Evolutionary conservation across 2,113 vertebrate genomes (phyloP), one percentile per base, ranked within the genome.

Genomic region (Hippopotamus amphibius): DNA sequence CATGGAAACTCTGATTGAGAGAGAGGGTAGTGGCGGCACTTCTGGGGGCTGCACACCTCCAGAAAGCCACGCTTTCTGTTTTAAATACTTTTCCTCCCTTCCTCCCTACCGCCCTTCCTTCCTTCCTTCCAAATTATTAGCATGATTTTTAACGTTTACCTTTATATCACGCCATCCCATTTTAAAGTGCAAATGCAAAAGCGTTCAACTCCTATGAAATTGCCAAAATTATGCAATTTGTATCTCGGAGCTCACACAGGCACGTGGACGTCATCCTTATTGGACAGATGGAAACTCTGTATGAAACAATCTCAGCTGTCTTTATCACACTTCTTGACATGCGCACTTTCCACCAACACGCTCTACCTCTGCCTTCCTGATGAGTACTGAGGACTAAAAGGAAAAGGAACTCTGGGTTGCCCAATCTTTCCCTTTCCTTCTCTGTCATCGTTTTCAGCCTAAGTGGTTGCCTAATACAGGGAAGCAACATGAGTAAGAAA

Each of bases 11-110:
- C 43, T 5, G 21, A 26, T 7, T 0, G 5, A 28, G 80, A 50
- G 22, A 57, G 37, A 50, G 3, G 6, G 19, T 41, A 13, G 6
- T 2, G 6, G 53, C 16, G n/a, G 86, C 24, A 8, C 50, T 71
- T 72, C 13, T 0, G 14, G 79, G 53, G 21, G 14, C 14, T 28
- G 41, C 13, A 1, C 0, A 0, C 43, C 50, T 6, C 16, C 14
- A 61, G 83, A 26, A 79, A 24, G 12, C 48, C 22, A 22, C 1
- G 2, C 59, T 50, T 69, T 10, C 7, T 41, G 11, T 55, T 63
- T 43, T 57, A 24, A 91, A 59, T 43, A 33, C 13, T 28, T 37
- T 87, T 26, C 17, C 15, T 9, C 4, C 2, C 14, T 21, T 22
- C 7, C 11, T 77, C 17, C 48, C 11, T 43, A 22, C 33, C 4